A percentile compares a stretch with the other conserved stretches of the same genome.
Evolutionary conservation across 2,888 invertebrate species (phyloP).

Genomic region (Helicoverpa assulta): DNA sequence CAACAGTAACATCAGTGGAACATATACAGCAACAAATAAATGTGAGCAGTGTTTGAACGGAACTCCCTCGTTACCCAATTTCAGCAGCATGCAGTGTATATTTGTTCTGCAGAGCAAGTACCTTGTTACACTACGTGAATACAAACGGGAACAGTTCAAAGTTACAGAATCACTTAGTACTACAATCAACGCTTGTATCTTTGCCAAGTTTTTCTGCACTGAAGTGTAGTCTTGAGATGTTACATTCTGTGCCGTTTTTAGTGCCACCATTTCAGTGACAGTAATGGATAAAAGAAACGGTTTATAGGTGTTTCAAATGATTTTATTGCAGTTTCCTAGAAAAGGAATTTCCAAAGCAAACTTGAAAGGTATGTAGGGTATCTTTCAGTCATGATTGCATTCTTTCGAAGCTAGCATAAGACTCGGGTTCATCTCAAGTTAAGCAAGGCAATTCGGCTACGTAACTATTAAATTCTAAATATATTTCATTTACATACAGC

Average conservation of each 20-base stretch:
- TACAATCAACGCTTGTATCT: conserved; percentile 46
- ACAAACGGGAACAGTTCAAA: conserved; percentile 21
- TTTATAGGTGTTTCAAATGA: neutral
- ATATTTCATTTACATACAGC: no score
- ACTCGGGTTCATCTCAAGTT: no score
- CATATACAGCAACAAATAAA: conserved; percentile 5
- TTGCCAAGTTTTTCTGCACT: conserved; percentile 41
- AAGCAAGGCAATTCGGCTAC: no score
- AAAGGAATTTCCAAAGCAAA: neutral
- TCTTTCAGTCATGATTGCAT: no score
- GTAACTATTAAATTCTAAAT: no score
- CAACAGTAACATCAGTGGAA: conserved; percentile 5
- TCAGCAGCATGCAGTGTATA: conserved; percentile 24
- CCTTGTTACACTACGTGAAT: conserved; percentile 26
- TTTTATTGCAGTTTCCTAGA: neutral
- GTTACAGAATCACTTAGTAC: conserved; percentile 39
- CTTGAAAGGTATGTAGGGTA: neutral
- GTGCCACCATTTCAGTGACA: neutral
- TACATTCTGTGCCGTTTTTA: neutral
- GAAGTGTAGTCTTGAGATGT: conserved; percentile 15
- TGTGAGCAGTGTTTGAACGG: conserved; percentile 7
- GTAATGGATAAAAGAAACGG: neutral
- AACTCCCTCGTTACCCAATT: conserved; percentile 48
- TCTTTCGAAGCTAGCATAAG: no score
- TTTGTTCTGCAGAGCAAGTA: conserved; percentile 29